Percentiles rank a stretch among this genome's conserved stretches.
Evolutionary conservation across 1,140 invertebrate genomes (phyloP).

Genomic region (Drosophila nigromelanica): DNA sequence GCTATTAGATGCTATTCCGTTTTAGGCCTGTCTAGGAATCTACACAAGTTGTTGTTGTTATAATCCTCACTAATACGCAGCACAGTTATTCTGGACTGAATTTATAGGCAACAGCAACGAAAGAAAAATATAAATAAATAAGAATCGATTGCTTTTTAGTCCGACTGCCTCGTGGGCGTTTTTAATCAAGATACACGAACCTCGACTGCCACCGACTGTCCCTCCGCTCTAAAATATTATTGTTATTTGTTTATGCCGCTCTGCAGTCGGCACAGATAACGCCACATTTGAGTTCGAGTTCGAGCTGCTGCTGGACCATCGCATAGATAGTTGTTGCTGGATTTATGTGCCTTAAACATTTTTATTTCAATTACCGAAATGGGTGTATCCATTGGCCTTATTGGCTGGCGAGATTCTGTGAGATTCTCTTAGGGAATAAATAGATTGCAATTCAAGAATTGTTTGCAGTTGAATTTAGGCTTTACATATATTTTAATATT

Average conservation of each 20-base stretch:
- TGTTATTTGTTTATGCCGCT: slow-evolving; percentile 52
- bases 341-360: slow-evolving; percentile 40
- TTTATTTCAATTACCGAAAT: slow-evolving; percentile 53
- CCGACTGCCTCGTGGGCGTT: slow-evolving; percentile 45
- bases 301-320: slow-evolving; percentile 2
- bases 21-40: slow-evolving; percentile 37
- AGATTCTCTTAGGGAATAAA: not conserved
- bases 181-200: slow-evolving; percentile 68
- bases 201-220: slow-evolving; percentile 27
- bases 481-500: not conserved
- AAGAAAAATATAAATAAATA: not conserved
- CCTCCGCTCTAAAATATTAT: slow-evolving; percentile 43
- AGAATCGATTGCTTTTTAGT: slow-evolving; percentile 43
- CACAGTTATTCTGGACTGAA: slow-evolving; percentile 49
- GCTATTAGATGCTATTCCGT: slow-evolving; percentile 32
- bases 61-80: slow-evolving; percentile 61
- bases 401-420: slow-evolving; percentile 10
- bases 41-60: slow-evolving; percentile 21
- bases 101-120: slow-evolving; percentile 39
- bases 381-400: slow-evolving; percentile 33
- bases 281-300: not conserved
- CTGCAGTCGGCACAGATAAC: slow-evolving; percentile 22
- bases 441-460: not conserved
- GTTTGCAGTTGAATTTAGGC: not conserved
- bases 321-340: slow-evolving; percentile 14